phyloP scores from a whole-genome alignment of 2,888 invertebrate species.

The Sipha maydis region DNA sequence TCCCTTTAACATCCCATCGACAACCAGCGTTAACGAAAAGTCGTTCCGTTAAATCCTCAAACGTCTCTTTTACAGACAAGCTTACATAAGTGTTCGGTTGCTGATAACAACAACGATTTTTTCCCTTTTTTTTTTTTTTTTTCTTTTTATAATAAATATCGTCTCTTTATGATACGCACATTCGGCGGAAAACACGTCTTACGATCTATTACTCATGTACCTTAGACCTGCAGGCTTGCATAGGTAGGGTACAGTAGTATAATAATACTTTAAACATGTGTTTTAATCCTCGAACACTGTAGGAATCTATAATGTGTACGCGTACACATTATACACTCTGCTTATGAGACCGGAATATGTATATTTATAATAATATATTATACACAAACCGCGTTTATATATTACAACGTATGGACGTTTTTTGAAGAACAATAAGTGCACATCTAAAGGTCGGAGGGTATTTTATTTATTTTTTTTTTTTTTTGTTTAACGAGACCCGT shows the following conservation, averaged over 20 bases:
- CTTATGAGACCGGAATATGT: neutral
- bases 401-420: conserved; percentile 27
- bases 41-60: conserved; percentile 24
- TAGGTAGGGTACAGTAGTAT: too few relatives aligned
- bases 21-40: neutral
- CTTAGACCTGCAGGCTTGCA: too few relatives aligned
- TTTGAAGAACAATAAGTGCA: conserved; percentile 59
- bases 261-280: too few relatives aligned
- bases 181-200: too few relatives aligned
- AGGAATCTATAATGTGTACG: neutral
- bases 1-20: neutral
- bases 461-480: conserved; percentile 6
- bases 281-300: neutral
- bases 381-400: neutral
- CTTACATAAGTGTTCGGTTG: neutral
- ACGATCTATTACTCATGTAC: too few relatives aligned
- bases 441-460: conserved; percentile 47
- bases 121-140: too few relatives aligned
- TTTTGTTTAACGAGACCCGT: conserved; percentile 60
- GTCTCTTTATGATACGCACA: too few relatives aligned
- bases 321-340: neutral
- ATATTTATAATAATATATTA: neutral
- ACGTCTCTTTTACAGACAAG: neutral
- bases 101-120: neutral
- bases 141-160: too few relatives aligned